Conservation (phyloP, 2,888 invertebrate species). For the Caenorhabditis japonica region DNA sequence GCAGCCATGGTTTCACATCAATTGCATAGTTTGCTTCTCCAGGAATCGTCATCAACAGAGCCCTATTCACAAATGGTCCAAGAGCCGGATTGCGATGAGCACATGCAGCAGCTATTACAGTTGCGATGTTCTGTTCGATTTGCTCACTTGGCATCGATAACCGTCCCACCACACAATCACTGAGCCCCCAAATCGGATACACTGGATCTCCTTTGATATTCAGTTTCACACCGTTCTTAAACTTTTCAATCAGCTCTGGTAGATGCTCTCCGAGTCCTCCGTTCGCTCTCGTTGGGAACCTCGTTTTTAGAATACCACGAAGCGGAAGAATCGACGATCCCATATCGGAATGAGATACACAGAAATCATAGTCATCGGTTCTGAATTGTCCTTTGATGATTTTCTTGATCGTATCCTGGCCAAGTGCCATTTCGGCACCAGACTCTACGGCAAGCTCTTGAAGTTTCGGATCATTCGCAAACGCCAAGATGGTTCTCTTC, state of each 20-base stretch:
- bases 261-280: slow-evolving; percentile 73
- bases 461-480: slow-evolving; percentile 66
- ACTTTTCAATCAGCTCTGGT: slow-evolving; percentile 69
- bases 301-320: slow-evolving; percentile 72
- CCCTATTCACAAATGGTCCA: slow-evolving; percentile 74
- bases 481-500: slow-evolving; percentile 75
- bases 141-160: slow-evolving; percentile 72
- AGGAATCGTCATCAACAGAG: slow-evolving; percentile 70
- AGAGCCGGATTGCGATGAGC: slow-evolving; percentile 73
- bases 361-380: slow-evolving; percentile 76
- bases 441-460: slow-evolving; percentile 73
- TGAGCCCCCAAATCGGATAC: slow-evolving; percentile 73
- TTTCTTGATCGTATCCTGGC: slow-evolving; percentile 75
- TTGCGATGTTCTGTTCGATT: slow-evolving; percentile 72
- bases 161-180: slow-evolving; percentile 72
- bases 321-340: slow-evolving; percentile 69
- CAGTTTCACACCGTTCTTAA: slow-evolving; percentile 73
- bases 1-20: slow-evolving; percentile 69
- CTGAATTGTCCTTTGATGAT: slow-evolving; percentile 76
- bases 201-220: slow-evolving; percentile 71
- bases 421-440: slow-evolving; percentile 75
- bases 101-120: slow-evolving; percentile 69
- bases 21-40: slow-evolving; percentile 68
- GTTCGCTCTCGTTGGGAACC: slow-evolving; percentile 75
- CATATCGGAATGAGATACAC: slow-evolving; percentile 74